Evolutionary conservation across 2,113 vertebrate species (phyloP), one percentile per base, ranked within the genome.

Genomic region (Chaetura pelagica): DNA sequence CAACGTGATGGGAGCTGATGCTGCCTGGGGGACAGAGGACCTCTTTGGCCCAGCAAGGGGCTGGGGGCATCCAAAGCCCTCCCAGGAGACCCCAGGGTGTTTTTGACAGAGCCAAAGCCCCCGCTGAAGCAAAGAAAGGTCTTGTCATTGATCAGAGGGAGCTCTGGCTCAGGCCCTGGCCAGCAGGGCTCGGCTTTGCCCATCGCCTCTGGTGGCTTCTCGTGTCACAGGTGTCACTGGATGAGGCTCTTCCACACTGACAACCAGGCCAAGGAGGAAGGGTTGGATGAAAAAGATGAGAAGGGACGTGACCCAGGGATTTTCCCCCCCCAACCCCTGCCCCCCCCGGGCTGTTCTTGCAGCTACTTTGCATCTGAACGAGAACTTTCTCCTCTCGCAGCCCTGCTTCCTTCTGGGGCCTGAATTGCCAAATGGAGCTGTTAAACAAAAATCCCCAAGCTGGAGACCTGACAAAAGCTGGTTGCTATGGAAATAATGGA

Each of bases 401-500:
- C 71, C 85, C 77, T 13, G 17, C 51, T 92, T 87, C 89, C 82
- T 96, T 78, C 94, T 82, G 94, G 71, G 89, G 27, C 83, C 85
- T 75, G 83, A 92, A 88, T 85, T 61, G 77, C 78, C 83, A 67
- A 95, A 85, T 89, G 64, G 75, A 85, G 84, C 18, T 76, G 87
- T 93, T 90, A 83, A 92, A 85, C 29, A 30, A 90, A 85, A 55
- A 55, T 27, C 92, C 46, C 77, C 54, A 22, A 58, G 54, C 62
- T 58, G 42, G 42, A 89, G 72, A 22, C 87, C 68, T 51, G 72
- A 80, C 89, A 94, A 89, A 89, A 61, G 87, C 51, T 67, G 80
- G 89, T 95, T 96, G 90, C 95, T 59, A 94, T 96, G 90, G 95
- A 89, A 94, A 93, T 93, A 76, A 86, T 92, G 80, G 92, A 91